A percentile compares a stretch with the other conserved stretches of the same genome.
phyloP scores from a whole-genome alignment of 2,113 vertebrate genomes.

The Meriones unguiculatus region DNA sequence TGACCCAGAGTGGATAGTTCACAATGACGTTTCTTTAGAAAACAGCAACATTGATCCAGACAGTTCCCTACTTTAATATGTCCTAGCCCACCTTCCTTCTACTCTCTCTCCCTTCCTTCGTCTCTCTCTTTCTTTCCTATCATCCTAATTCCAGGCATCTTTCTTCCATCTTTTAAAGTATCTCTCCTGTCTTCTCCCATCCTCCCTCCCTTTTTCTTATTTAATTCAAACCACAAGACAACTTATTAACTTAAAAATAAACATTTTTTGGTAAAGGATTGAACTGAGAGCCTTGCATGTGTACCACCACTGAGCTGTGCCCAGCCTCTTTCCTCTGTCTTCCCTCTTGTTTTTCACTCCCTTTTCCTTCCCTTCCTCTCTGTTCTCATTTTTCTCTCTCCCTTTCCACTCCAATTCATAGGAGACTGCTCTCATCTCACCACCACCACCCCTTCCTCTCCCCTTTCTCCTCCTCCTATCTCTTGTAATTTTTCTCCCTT shows the following conservation, averaged over 20 bases:
- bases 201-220: background rate
- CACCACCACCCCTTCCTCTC: too few species aligned
- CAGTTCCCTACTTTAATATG: background rate
- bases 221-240: background rate
- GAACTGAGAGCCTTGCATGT: background rate
- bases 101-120: background rate
- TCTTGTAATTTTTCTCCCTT: background rate
- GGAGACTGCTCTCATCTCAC: background rate
- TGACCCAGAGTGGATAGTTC: fast-evolving
- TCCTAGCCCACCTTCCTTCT: too few species aligned
- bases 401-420: background rate
- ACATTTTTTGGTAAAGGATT: background rate
- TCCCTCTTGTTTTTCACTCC: background rate
- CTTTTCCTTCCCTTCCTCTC: background rate
- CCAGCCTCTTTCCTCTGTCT: background rate
- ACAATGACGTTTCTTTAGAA: background rate
- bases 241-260: background rate
- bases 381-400: fast-evolving
- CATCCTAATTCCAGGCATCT: background rate
- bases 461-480: fast-evolving
- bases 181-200: background rate
- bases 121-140: background rate
- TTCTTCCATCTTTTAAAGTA: background rate
- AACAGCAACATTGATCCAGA: background rate
- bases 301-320: background rate